Conservation (phyloP, 2,888 invertebrate genomes). For the Griposia aprilina region DNA sequence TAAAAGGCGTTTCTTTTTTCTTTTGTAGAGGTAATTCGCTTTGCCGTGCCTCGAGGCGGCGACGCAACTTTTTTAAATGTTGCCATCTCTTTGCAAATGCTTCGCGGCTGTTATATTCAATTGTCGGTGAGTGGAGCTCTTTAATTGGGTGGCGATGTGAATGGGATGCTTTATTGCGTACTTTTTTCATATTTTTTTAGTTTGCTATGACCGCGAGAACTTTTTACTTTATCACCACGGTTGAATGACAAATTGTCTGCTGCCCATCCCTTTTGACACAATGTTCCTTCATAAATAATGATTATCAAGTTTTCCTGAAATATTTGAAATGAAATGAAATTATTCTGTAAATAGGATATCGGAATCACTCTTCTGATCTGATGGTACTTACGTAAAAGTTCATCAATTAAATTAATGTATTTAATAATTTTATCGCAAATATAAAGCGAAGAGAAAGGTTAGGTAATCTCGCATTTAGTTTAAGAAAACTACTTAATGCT, state of each 20-base stretch:
- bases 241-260: not conserved
- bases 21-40: conserved; percentile 68
- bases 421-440: not conserved
- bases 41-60: conserved; percentile 47
- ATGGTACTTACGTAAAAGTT: no score
- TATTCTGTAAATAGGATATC: no score
- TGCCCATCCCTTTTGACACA: no score
- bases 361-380: no score
- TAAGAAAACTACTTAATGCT: not conserved
- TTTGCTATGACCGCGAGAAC: not conserved
- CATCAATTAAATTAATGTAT: no score
- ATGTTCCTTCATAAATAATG: no score
- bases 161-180: conserved; percentile 30
- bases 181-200: not conserved
- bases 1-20: conserved; percentile 60
- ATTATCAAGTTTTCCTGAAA: no score
- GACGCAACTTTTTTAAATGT: conserved; percentile 57
- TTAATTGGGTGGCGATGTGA: conserved; percentile 42
- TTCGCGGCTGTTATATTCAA: conserved; percentile 57
- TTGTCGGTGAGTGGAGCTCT: conserved; percentile 51
- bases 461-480: no score
- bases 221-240: not conserved
- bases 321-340: no score
- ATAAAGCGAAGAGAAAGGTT: no score
- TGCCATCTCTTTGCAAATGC: conserved; percentile 55